These are phyloP conservation scores for Scolopax rusticola DNA, from an alignment of 2,797 vertebrate species.

Conservation along the genomic window DNA sequence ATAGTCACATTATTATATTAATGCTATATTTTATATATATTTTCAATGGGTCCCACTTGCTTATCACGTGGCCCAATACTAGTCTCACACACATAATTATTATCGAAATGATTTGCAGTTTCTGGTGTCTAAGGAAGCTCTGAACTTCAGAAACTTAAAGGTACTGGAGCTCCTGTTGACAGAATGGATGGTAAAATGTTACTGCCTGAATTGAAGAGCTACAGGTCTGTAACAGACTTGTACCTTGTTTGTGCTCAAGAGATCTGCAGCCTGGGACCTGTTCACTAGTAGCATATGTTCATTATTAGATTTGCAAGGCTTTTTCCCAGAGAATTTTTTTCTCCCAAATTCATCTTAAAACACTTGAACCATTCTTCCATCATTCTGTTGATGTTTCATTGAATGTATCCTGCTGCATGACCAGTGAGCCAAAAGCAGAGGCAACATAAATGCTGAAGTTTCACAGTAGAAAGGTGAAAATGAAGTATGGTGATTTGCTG, in stretches of 20 bases:
- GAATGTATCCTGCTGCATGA: neutral
- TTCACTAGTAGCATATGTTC: neutral
- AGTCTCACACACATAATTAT: neutral
- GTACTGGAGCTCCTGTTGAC: neutral
- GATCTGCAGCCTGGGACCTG: neutral
- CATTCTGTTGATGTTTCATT: neutral
- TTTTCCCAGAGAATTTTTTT: neutral
- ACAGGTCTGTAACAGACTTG: neutral
- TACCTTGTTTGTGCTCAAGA: neutral
- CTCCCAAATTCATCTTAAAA: neutral
- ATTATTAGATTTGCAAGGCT: neutral
- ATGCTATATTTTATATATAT: neutral
- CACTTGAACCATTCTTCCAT: neutral
- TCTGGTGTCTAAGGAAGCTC: neutral
- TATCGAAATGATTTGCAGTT: neutral
- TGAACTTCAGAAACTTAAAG: neutral
- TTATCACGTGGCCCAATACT: neutral
- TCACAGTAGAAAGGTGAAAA: neutral
- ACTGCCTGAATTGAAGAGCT: neutral
- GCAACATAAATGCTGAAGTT: neutral
- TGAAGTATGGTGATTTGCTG: neutral
- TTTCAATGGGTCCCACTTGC: neutral
- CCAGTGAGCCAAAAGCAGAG: neutral
- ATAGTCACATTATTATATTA: neutral
- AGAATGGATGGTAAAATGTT: neutral